phyloP scores from a whole-genome alignment of 2,888 invertebrate species.

The Oscheius sp. region DNA sequence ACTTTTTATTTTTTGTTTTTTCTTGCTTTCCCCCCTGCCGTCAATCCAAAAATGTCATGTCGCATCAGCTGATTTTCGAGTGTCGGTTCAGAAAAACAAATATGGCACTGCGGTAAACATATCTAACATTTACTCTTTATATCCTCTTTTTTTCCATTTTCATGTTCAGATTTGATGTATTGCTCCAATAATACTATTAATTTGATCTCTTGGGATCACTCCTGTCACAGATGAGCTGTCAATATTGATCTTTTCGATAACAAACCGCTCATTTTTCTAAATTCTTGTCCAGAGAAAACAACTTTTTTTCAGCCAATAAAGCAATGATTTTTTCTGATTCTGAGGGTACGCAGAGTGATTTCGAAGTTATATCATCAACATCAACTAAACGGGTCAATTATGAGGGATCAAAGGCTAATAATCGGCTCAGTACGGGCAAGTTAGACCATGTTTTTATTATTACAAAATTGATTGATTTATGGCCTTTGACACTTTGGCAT shows the following conservation, averaged over 20 bases:
- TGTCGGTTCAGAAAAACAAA: not conserved
- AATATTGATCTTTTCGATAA: too few species aligned
- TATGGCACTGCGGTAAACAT: not conserved
- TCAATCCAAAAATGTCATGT: not conserved
- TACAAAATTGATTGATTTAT: too few species aligned
- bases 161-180: not conserved
- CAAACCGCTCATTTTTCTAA: not conserved
- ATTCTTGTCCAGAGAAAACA: not conserved
- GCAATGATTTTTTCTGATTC: slow-evolving; percentile 4
- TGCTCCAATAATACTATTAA: not conserved
- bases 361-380: slow-evolving; percentile 1
- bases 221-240: not conserved
- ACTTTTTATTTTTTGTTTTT: not conserved
- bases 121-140: not conserved
- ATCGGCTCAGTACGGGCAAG: too few species aligned
- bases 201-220: not conserved
- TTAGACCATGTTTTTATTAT: too few species aligned
- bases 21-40: not conserved
- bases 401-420: too few species aligned
- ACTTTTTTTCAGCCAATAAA: not conserved
- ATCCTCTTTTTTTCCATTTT: not conserved
- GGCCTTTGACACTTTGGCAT: too few species aligned
- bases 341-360: slow-evolving; percentile 10
- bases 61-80: not conserved
- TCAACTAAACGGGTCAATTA: not conserved